Conservation (phyloP, 2,797 vertebrate species). For the Sebastes alutus region DNA sequence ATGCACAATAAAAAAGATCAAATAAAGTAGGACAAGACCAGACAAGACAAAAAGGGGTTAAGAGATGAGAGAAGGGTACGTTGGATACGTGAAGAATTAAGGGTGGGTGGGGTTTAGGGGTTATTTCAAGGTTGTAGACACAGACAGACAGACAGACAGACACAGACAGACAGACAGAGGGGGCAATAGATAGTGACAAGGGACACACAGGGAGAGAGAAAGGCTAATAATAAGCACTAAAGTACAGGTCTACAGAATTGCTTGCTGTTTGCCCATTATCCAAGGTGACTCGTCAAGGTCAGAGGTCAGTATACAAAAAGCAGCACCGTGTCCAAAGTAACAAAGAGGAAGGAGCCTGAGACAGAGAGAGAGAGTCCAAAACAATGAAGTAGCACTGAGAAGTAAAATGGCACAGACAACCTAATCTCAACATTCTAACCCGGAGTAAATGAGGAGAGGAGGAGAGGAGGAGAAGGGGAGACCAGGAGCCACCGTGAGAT, state of each 20-base stretch:
- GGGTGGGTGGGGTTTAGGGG: not conserved
- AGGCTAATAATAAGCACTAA: conserved; percentile 26
- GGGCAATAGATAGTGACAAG: not conserved
- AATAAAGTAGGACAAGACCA: not conserved
- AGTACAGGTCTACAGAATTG: conserved; percentile 29
- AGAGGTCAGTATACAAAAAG: conserved; percentile 65
- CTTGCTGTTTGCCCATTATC: conserved; percentile 43
- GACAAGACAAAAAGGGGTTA: not conserved
- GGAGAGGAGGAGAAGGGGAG: conserved; percentile 55
- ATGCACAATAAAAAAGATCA: not conserved
- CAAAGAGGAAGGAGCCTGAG: conserved; percentile 46
- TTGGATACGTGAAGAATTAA: conserved; percentile 7
- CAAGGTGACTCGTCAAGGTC: conserved; percentile 68
- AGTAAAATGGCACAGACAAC: conserved; percentile 79
- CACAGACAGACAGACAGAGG: not conserved
- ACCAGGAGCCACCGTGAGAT: conserved; percentile 48
- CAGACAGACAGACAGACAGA: not conserved
- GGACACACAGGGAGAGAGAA: not conserved
- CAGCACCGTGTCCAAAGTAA: conserved; percentile 35
- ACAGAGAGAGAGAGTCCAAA: conserved; percentile 62
- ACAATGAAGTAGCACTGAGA: conserved; percentile 69
- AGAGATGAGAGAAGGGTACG: not conserved
- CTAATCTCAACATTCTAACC: conserved; percentile 77
- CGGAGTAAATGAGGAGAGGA: conserved; percentile 64
- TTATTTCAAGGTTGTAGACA: conserved; percentile 33